These are phyloP conservation scores for Eulemur mongoz DNA, from an alignment of 2,797 vertebrate genomes.

Conservation along the genomic window DNA sequence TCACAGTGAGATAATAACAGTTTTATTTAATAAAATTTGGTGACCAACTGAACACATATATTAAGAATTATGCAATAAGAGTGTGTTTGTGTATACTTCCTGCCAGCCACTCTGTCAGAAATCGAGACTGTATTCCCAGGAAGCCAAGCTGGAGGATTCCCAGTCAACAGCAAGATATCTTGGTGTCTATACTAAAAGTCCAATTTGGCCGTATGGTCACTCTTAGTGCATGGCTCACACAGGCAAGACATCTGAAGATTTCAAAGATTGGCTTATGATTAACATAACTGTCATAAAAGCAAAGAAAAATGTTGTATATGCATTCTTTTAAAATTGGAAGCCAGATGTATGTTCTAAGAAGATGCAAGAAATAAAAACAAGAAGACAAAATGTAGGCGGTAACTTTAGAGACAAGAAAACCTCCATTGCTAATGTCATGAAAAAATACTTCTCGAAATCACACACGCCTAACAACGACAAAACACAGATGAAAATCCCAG, in stretches of 20 bases:
- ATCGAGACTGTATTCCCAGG: not conserved
- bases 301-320: not conserved
- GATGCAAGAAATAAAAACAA: conserved; percentile 14
- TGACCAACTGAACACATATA: conserved; percentile 31
- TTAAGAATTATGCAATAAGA: conserved; percentile 37
- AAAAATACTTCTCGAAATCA: conserved; percentile 35
- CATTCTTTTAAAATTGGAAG: conserved; percentile 18
- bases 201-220: not conserved
- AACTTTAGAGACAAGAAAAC: not conserved
- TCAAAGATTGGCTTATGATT: not conserved
- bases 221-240: not conserved
- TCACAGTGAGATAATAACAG: conserved; percentile 36
- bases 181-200: not conserved
- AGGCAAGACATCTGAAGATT: not conserved
- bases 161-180: not conserved
- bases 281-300: not conserved
- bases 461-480: not conserved
- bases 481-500: not conserved
- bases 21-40: conserved; percentile 59
- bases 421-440: not conserved
- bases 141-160: not conserved
- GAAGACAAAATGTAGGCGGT: not conserved
- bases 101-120: not conserved
- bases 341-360: not conserved
- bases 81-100: conserved; percentile 17